These are phyloP conservation scores for Anoncus sp. DNA, from an alignment of 2,888 invertebrate genomes.

Conservation along the genomic window DNA sequence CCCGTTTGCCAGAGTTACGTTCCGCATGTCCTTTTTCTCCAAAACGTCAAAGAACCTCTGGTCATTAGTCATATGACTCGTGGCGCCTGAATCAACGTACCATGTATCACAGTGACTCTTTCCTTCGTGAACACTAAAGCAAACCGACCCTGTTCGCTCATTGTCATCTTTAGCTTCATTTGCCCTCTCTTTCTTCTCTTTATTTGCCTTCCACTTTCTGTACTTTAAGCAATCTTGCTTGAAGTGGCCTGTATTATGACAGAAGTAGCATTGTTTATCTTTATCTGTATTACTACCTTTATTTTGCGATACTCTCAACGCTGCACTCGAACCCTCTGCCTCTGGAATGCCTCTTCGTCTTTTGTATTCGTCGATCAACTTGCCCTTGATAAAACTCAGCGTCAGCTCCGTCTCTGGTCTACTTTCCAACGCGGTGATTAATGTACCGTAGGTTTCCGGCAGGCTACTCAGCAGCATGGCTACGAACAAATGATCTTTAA, in stretches of 20 bases:
- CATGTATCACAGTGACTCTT: constrained; percentile 19
- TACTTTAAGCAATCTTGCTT: constrained; percentile 59
- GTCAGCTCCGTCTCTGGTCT: constrained; percentile 66
- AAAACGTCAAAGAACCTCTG: constrained; percentile 52
- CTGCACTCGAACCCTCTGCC: constrained; percentile 34
- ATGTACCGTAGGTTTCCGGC: constrained; percentile 68
- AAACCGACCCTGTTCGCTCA: constrained; percentile 4
- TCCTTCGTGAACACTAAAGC: constrained; percentile 25
- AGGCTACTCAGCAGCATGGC: constrained; percentile 68
- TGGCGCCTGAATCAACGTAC: constrained; percentile 66
- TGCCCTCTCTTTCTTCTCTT: constrained; percentile 35
- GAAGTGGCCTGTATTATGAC: constrained; percentile 59
- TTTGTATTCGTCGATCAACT: constrained; percentile 68
- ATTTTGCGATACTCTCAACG: constrained; percentile 36
- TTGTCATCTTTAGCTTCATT: constrained; percentile 26
- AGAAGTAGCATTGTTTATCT: constrained; percentile 46
- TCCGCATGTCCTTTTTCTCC: constrained; percentile 26
- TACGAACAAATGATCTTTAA: constrained; percentile 63
- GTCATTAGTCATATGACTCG: constrained; percentile 65
- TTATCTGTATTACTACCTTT: constrained; percentile 5
- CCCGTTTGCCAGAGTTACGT: constrained; percentile 51
- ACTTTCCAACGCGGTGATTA: constrained; percentile 67
- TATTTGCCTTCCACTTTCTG: constrained; percentile 52
- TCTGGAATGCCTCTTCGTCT: constrained; percentile 51
- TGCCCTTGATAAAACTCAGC: constrained; percentile 60